These are phyloP conservation scores for Eclectus roratus DNA, from an alignment of 2,113 vertebrate genomes.

Conservation along the genomic window DNA sequence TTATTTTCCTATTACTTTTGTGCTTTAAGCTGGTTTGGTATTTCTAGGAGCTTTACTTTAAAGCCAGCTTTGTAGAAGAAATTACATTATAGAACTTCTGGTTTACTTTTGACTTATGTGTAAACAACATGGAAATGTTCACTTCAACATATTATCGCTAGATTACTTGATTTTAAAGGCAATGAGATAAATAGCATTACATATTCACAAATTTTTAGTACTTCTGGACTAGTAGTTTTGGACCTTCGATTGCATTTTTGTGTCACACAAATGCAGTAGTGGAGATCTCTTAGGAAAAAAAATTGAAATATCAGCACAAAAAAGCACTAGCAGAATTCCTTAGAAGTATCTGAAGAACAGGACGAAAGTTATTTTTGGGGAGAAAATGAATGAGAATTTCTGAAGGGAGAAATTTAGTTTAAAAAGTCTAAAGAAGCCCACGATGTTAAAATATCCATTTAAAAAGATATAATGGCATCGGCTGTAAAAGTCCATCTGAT, in stretches of 20 bases:
- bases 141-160: background rate
- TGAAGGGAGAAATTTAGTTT: background rate
- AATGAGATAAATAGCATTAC: background rate
- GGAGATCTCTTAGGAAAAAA: background rate
- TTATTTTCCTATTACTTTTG: conserved; percentile 68
- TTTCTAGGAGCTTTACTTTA: conserved; percentile 54
- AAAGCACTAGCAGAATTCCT: background rate
- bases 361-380: background rate
- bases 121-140: background rate
- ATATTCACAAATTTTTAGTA: background rate
- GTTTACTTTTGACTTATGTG: background rate
- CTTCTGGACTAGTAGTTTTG: background rate
- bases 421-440: background rate
- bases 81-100: background rate
- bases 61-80: conserved; percentile 53
- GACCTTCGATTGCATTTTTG: background rate
- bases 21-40: conserved; percentile 58
- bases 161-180: background rate
- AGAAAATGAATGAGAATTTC: background rate
- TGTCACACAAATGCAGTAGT: background rate
- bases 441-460: background rate
- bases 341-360: background rate
- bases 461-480: background rate
- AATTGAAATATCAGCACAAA: background rate
- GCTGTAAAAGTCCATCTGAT: background rate